These are phyloP conservation scores for Benitochromis conjunctus DNA, from an alignment of 2,113 vertebrate species.

Conservation along the genomic window DNA sequence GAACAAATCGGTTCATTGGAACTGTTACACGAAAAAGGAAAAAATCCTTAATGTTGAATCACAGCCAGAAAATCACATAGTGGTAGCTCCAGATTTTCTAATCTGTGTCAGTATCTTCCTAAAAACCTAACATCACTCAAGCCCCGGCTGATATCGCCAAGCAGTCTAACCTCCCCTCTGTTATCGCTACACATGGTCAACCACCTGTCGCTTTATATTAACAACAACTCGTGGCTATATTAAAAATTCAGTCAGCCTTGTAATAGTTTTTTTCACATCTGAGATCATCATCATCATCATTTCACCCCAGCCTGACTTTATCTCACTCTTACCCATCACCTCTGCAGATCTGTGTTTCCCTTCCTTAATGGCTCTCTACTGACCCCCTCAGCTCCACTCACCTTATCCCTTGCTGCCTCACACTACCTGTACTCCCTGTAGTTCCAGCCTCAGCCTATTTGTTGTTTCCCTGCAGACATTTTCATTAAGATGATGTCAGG, in stretches of 20 bases:
- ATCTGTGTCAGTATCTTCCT: not conserved
- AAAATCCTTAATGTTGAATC: not conserved
- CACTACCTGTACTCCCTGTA: not conserved
- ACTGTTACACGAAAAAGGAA: not conserved
- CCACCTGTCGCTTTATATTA: constrained; percentile 32
- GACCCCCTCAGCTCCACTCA: not conserved
- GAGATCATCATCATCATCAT: constrained; percentile 1
- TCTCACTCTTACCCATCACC: constrained; percentile 28
- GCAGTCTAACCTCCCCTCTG: not conserved
- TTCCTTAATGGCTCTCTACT: constrained; percentile 21
- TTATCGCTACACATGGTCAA: constrained; percentile 18
- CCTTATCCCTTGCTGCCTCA: not conserved
- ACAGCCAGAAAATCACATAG: not conserved
- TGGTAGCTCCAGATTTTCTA: not conserved
- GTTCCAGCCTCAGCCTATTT: constrained; percentile 27
- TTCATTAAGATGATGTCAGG: constrained; percentile 74
- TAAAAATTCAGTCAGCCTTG: constrained; percentile 34
- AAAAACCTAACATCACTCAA: not conserved
- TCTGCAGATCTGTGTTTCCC: constrained; percentile 21
- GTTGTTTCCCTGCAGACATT: constrained; percentile 53
- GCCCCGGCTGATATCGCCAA: not conserved
- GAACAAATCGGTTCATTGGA: not conserved
- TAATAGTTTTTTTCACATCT: constrained; percentile 37
- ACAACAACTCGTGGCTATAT: constrained; percentile 15
- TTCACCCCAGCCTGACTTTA: not conserved